These are phyloP conservation scores for Acanthiza pusilla DNA, from an alignment of 2,797 vertebrate genomes.

Conservation along the genomic window DNA sequence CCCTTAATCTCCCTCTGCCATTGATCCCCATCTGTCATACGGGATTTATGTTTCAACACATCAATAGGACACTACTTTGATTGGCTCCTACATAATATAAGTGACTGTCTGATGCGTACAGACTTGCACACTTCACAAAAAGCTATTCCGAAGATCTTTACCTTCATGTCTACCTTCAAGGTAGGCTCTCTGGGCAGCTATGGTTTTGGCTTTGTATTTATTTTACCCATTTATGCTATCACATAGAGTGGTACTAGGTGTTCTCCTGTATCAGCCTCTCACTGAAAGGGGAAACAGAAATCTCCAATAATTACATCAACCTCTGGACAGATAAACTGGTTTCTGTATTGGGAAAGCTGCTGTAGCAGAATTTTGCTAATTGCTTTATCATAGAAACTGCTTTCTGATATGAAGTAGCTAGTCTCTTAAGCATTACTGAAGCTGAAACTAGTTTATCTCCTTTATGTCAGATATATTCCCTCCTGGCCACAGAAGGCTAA, in stretches of 20 bases:
- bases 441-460: background rate
- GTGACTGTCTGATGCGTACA: background rate
- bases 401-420: background rate
- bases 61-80: background rate
- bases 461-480: background rate
- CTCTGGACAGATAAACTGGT: background rate
- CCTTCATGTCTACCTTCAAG: background rate
- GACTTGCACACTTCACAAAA: background rate
- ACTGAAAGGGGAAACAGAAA: background rate
- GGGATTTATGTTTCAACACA: background rate
- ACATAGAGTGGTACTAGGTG: background rate
- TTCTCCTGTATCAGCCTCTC: background rate
- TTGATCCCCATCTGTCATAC: slow-evolving; percentile 12
- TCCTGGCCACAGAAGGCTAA: background rate
- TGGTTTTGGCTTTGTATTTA: background rate
- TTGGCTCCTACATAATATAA: background rate
- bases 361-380: background rate
- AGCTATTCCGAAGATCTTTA: background rate
- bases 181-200: background rate
- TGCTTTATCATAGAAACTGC: background rate
- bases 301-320: background rate
- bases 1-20: slow-evolving; percentile 26
- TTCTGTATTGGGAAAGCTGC: background rate
- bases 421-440: background rate
- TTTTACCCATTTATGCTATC: background rate